Conservation (phyloP, 2,888 invertebrate species). For the Drosophila ustulata region DNA sequence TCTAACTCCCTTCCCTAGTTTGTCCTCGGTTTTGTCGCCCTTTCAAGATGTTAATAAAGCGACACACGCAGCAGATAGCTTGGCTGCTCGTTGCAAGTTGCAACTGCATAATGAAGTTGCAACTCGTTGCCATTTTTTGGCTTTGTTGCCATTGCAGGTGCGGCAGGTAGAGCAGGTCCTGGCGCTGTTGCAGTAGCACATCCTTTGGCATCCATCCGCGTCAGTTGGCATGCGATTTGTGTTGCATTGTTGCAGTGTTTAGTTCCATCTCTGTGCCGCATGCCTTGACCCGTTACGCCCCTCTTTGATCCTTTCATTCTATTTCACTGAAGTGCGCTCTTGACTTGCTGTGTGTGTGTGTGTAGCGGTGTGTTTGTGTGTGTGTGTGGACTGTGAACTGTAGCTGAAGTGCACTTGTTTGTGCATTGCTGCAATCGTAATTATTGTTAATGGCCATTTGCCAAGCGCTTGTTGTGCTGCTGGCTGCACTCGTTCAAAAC, state of each 20-base stretch:
- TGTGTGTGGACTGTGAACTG: conserved; percentile 31
- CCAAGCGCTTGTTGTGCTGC: conserved; percentile 41
- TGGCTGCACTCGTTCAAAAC: conserved; percentile 39
- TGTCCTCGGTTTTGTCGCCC: not conserved
- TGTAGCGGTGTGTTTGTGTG: conserved; percentile 12
- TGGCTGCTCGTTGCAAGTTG: conserved; percentile 29
- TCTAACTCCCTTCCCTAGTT: not conserved
- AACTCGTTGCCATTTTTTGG: conserved; percentile 56
- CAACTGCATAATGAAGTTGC: conserved; percentile 70
- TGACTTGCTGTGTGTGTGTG: conserved; percentile 51
- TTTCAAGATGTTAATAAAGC: conserved; percentile 79
- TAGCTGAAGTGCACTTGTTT: conserved; percentile 69
- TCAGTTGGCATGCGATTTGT: conserved; percentile 58
- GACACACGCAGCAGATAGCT: conserved; percentile 63
- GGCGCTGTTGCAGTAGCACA: conserved; percentile 5
- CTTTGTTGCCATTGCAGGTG: conserved; percentile 26
- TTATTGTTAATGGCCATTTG: conserved; percentile 80
- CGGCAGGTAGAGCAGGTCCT: not conserved
- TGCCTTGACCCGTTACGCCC: conserved; percentile 34
- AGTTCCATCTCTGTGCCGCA: conserved; percentile 27
- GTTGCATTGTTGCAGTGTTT: conserved; percentile 57
- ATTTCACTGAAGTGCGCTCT: conserved; percentile 47
- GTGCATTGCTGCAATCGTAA: conserved; percentile 77
- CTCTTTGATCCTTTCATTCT: conserved; percentile 3
- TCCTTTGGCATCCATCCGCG: conserved; percentile 38